Evolutionary conservation across 2,888 invertebrate genomes (phyloP).

Genomic region (Macrosiphum euphorbiae): DNA sequence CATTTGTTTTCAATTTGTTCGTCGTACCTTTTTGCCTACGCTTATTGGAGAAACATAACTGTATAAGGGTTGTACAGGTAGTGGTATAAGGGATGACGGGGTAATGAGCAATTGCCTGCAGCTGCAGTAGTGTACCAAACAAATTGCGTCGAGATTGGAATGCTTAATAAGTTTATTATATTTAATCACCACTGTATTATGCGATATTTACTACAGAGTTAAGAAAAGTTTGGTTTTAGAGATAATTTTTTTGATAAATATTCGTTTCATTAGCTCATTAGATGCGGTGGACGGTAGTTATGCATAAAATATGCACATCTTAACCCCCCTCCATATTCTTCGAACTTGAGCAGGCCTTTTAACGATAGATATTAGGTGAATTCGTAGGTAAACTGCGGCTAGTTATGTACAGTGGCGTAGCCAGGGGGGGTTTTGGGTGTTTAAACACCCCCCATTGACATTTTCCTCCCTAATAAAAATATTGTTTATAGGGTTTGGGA

Average conservation of each 20-base stretch:
- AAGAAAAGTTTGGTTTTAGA: background rate
- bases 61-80: background rate
- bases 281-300: background rate
- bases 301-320: background rate
- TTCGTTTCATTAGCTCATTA: background rate
- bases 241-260: background rate
- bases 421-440: too few relatives aligned
- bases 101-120: background rate
- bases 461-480: too few relatives aligned
- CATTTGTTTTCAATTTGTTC: conserved; percentile 1
- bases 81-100: background rate
- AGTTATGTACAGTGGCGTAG: too few relatives aligned
- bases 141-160: background rate
- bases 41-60: background rate
- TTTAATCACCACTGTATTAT: background rate
- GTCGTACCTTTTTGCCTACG: background rate
- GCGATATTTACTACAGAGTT: background rate
- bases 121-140: background rate
- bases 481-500: too few relatives aligned
- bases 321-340: background rate
- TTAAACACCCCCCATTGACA: too few relatives aligned
- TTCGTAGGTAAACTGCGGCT: background rate
- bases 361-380: background rate
- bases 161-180: background rate
- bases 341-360: background rate